A percentile compares a stretch with the other conserved stretches of the same genome.
Evolutionary conservation across 2,888 invertebrate species (phyloP).

Genomic region (Nephrotoma flavescens): DNA sequence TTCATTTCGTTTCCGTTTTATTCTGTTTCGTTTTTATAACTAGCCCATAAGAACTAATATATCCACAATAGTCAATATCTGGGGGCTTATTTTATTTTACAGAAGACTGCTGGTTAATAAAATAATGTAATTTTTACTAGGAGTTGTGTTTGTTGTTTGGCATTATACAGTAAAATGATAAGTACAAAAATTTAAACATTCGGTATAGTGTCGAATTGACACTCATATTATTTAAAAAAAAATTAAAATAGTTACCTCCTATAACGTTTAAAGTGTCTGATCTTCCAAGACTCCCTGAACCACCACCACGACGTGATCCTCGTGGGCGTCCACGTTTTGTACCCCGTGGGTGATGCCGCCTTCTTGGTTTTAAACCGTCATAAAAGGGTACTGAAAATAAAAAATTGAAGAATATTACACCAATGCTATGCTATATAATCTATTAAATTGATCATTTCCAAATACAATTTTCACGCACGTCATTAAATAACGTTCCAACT

Average conservation of each 20-base stretch:
- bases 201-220: too few species aligned
- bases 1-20: too few species aligned
- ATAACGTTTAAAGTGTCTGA: constrained; percentile 13
- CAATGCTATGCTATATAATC: not conserved
- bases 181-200: not conserved
- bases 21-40: too few species aligned
- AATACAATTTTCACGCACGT: too few species aligned
- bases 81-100: too few species aligned
- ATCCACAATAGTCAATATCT: too few species aligned
- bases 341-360: constrained; percentile 36
- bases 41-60: too few species aligned
- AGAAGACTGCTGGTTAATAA: not conserved
- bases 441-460: too few species aligned
- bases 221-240: not conserved
- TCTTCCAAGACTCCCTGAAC: constrained; percentile 27
- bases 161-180: not conserved
- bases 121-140: not conserved
- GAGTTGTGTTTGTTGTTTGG: not conserved
- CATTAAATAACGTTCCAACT: too few species aligned
- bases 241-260: constrained; percentile 13
- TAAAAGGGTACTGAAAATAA: constrained; percentile 18
- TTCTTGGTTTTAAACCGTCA: constrained; percentile 23
- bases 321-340: constrained; percentile 60
- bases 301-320: constrained; percentile 49
- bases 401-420: not conserved